Base-by-base conservation (phyloP, 2,113 vertebrate genomes). In the Oceanodroma tethys region DNA sequence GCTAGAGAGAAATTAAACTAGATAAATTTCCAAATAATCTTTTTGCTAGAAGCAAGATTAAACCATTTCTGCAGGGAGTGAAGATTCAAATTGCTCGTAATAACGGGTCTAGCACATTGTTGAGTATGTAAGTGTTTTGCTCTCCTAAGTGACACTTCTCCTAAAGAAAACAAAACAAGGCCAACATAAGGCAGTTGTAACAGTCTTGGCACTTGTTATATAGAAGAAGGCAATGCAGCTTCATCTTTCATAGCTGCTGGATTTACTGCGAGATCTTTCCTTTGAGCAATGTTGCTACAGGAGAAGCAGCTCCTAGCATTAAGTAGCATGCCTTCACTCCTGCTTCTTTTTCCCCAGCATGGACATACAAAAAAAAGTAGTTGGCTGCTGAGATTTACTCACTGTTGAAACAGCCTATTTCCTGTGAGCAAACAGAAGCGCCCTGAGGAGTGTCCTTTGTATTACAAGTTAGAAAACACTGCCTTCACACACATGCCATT, bases 211-310 rank as follows among this genome's bases (percentile, higher is more conserved):
- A 86, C 25, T 73, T 52, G 18, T 38, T 60, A 45, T 4, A n/a
- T 6, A 60, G 26, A 27, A 60, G 20, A 4, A 0, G 0, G 20
- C 30, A 81, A 48, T 3, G 14, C 18, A 67, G 36, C 15, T 55
- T 76, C 12, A 30, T 48, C 20, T 71, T 65, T 42, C n/a, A 30
- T 4, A 81, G 40, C 5, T 75, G 73, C 22, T 59, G 29, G 25
- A 70, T 25, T 48, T 63, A 43, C 43, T 34, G 22, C 2, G 14
- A 66, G 19, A 65, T 52, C 62, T 36, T 58, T 48, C 50, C 38
- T 70, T 74, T 29, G 9, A 65, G n/a, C 34, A 70, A 13, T 2
- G 13, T 10, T 53, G 38, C 34, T 65, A 52, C 14, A 50, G 32
- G 4, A 83, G 16, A 50, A 72, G 29, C 42, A 60, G 43, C 23